These are phyloP conservation scores for Ypsolopha scabrella DNA, from an alignment of 2,888 invertebrate species.

Conservation along the genomic window DNA sequence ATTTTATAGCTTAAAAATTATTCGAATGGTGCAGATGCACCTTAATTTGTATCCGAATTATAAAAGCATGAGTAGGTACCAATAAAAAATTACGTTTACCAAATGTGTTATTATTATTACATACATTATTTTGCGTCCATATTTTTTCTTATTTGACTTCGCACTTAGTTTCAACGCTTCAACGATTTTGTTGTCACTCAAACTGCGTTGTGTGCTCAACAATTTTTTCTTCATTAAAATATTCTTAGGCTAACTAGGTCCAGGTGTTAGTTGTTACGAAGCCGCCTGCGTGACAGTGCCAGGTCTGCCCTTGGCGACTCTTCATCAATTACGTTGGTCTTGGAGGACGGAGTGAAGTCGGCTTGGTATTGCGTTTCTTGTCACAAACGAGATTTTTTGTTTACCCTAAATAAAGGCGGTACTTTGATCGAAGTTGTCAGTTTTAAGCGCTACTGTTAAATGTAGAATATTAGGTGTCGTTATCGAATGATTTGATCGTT, in stretches of 20 bases:
- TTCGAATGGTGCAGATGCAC: too few species aligned
- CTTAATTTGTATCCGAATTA: too few species aligned
- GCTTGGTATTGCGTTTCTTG: constrained; percentile 29
- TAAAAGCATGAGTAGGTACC: too few species aligned
- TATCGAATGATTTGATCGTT: too few species aligned
- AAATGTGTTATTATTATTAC: too few species aligned
- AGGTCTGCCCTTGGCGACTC: constrained; percentile 2
- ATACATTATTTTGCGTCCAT: too few species aligned
- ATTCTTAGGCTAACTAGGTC: constrained; percentile 3
- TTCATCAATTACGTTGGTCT: constrained; percentile 26
- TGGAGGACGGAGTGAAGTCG: constrained; percentile 10
- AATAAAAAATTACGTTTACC: too few species aligned
- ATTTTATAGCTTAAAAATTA: too few species aligned
- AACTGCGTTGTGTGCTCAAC: not conserved
- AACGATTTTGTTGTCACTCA: constrained; percentile 2
- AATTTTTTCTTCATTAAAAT: constrained; percentile 9
- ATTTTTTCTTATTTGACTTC: too few species aligned
- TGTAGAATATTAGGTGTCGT: too few species aligned
- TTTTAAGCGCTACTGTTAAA: too few species aligned
- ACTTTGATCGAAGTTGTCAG: constrained; percentile 20
- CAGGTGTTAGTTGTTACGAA: not conserved
- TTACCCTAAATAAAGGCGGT: constrained; percentile 20
- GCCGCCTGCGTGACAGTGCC: not conserved
- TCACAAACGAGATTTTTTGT: constrained; percentile 16
- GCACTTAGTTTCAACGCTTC: too few species aligned